A percentile compares a stretch with the other conserved stretches of the same genome.
phyloP scores from a whole-genome alignment of 2,888 invertebrate genomes.

The Polyommatus icarus region DNA sequence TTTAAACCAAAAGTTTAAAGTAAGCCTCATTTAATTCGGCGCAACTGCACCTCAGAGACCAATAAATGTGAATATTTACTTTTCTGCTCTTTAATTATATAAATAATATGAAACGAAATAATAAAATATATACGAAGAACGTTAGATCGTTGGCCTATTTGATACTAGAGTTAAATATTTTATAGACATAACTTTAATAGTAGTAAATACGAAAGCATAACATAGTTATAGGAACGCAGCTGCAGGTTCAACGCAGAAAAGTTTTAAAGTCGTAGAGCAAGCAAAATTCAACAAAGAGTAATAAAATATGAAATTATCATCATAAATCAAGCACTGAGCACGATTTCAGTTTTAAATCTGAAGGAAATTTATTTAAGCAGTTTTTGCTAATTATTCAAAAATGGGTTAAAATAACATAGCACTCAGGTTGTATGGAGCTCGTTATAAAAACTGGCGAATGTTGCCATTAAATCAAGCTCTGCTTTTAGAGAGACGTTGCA shows the following conservation, averaged over 20 bases:
- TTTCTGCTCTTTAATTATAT: background rate
- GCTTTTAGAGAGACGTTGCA: slow-evolving; percentile 37
- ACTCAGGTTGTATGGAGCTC: slow-evolving; percentile 27
- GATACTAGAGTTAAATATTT: no score
- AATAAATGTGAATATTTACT: slow-evolving; percentile 14
- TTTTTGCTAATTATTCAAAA: slow-evolving; percentile 20
- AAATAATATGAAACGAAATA: background rate
- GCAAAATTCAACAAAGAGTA: slow-evolving; percentile 7
- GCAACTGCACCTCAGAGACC: background rate
- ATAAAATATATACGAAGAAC: background rate
- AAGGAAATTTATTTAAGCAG: slow-evolving; percentile 22
- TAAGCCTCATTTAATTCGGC: background rate
- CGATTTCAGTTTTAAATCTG: background rate
- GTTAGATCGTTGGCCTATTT: background rate
- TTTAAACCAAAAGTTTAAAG: slow-evolving; percentile 10
- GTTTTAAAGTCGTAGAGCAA: background rate
- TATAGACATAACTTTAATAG: no score
- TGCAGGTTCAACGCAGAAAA: background rate
- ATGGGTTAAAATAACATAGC: slow-evolving; percentile 28
- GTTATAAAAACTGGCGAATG: slow-evolving; percentile 34
- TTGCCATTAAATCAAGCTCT: slow-evolving; percentile 38
- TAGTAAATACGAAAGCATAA: background rate
- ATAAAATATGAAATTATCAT: slow-evolving; percentile 13
- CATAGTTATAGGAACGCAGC: background rate
- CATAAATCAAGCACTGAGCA: background rate